phyloP scores from a whole-genome alignment of 2,888 invertebrate species.

The Oscheius sp. region DNA sequence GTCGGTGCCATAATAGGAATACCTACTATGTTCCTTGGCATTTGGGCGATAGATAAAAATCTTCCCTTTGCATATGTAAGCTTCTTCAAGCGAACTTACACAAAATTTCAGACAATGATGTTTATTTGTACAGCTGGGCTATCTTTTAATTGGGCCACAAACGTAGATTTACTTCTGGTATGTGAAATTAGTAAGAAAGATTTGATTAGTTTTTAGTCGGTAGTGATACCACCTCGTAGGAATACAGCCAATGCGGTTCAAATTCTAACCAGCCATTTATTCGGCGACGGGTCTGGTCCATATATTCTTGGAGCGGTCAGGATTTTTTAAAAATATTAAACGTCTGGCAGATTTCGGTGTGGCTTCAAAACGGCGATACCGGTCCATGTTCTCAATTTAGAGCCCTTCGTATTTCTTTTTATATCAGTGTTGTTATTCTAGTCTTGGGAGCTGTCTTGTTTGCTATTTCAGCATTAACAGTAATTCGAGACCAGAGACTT shows the following conservation, averaged over 20 bases:
- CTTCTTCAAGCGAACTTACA: background rate
- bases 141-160: slow-evolving; percentile 97
- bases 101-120: slow-evolving; percentile 71
- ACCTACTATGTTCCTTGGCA: slow-evolving; percentile 85
- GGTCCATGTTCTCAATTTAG: slow-evolving; percentile 38
- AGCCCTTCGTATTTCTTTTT: slow-evolving; percentile 46
- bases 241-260: slow-evolving; percentile 97
- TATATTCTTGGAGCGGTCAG: slow-evolving; percentile 82
- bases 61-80: slow-evolving; percentile 39
- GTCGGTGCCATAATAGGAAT: slow-evolving; percentile 84
- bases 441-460: slow-evolving; percentile 50
- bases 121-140: slow-evolving; percentile 77
- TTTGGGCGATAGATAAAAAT: slow-evolving; percentile 77
- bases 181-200: slow-evolving; percentile 78
- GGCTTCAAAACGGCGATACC: slow-evolving; percentile 50
- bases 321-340: background rate
- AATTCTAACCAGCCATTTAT: slow-evolving; percentile 91
- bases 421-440: slow-evolving; percentile 47
- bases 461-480: slow-evolving; percentile 49
- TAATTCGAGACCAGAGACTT: slow-evolving; percentile 41
- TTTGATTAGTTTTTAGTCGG: slow-evolving; percentile 81
- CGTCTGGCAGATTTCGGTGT: slow-evolving; percentile 55
- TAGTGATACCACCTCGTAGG: slow-evolving; percentile 90
- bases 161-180: slow-evolving; percentile 84
- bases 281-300: slow-evolving; percentile 98